Percentiles rank a stretch among this genome's conserved stretches.
These are phyloP conservation scores for Drosophila varians DNA, from an alignment of 1,140 invertebrate genomes.

Conservation along the genomic window DNA sequence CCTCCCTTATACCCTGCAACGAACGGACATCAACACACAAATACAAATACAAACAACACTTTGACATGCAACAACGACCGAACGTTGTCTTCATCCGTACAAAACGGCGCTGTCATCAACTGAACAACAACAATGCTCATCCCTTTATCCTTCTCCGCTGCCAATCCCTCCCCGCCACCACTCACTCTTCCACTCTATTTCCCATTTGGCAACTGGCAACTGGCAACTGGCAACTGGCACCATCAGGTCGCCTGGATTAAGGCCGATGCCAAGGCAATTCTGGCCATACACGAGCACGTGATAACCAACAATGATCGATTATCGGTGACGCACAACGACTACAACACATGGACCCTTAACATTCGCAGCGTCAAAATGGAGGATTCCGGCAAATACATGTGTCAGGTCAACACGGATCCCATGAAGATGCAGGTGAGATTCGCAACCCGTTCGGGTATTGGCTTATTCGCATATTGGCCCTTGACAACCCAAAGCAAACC, in stretches of 20 bases:
- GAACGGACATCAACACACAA: too few relatives aligned
- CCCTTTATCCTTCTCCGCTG: conserved; percentile 27
- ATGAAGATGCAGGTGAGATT: conserved; percentile 94
- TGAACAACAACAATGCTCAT: conserved; percentile 43
- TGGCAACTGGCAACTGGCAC: conserved; percentile 10
- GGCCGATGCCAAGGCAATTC: conserved; percentile 94
- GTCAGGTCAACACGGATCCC: conserved; percentile 96
- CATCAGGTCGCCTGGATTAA: conserved; percentile 95
- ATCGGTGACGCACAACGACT: conserved; percentile 93
- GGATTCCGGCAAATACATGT: conserved; percentile 95
- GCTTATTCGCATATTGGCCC: too few relatives aligned
- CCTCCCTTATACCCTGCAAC: conserved; percentile 1
- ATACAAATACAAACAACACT: conserved; percentile 39
- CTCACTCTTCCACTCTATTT: not conserved
- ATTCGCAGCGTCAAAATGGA: conserved; percentile 92
- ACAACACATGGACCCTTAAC: conserved; percentile 94
- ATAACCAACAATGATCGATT: conserved; percentile 95
- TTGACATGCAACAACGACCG: conserved; percentile 51
- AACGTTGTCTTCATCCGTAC: conserved; percentile 35
- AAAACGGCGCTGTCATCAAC: conserved; percentile 59
- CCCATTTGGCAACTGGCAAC: conserved; percentile 14
- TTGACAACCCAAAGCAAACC: too few relatives aligned
- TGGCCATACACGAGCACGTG: conserved; percentile 95
- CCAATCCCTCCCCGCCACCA: conserved; percentile 1
- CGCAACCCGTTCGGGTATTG: not conserved